Evolutionary conservation across 2,797 vertebrate species (phyloP).

Genomic region (Arnoldichthys spilopterus): DNA sequence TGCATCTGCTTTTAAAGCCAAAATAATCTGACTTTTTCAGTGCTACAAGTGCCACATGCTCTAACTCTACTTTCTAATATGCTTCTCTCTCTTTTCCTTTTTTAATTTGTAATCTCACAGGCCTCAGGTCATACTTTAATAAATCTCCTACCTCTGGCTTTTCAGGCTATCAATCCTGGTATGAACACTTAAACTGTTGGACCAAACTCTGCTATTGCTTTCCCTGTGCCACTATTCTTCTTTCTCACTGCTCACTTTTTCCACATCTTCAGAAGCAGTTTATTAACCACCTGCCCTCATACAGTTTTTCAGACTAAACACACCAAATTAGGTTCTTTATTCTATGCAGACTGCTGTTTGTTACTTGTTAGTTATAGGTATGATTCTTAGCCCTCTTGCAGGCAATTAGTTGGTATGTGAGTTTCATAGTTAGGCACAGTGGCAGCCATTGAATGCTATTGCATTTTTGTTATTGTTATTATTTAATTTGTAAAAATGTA

Average conservation of each 20-base stretch:
- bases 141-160: background rate
- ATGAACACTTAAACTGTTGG: background rate
- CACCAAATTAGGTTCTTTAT: background rate
- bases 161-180: background rate
- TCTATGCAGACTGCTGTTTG: no score
- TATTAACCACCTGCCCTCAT: background rate
- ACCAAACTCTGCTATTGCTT: background rate
- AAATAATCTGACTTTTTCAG: background rate
- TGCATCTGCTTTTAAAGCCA: background rate
- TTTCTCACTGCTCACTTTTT: background rate
- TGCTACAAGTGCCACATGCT: background rate
- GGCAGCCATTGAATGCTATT: no score
- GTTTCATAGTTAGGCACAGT: no score
- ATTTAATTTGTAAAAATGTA: no score
- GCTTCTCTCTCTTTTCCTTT: background rate
- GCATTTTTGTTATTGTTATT: no score
- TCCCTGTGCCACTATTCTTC: background rate
- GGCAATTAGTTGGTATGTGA: no score
- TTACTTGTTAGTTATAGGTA: no score
- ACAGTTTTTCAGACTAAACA: constrained; percentile 1
- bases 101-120: background rate
- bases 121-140: background rate
- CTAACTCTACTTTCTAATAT: background rate
- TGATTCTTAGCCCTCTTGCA: no score
- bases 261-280: background rate